Percentiles rank a stretch among this genome's conserved stretches.
phyloP scores from a whole-genome alignment of 2,888 invertebrate species.

The Melanchra persicariae region DNA sequence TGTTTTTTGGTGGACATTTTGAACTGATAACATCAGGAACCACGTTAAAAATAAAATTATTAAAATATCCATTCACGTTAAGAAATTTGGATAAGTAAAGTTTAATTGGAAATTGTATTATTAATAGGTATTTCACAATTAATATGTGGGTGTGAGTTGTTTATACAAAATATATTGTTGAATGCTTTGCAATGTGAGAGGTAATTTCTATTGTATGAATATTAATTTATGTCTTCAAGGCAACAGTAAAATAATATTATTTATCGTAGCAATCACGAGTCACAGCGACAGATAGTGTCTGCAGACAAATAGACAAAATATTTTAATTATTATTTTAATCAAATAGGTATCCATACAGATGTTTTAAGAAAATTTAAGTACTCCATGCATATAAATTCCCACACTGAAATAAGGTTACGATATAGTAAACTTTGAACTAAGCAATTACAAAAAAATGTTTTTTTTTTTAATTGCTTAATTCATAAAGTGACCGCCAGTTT shows the following conservation, averaged over 20 bases:
- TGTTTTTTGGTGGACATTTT: slow-evolving; percentile 1
- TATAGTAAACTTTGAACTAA: too few species aligned
- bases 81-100: slow-evolving; percentile 10
- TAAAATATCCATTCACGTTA: slow-evolving; percentile 9
- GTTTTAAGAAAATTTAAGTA: not conserved
- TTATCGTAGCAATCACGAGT: slow-evolving; percentile 12
- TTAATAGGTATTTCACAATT: slow-evolving; percentile 61
- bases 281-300: not conserved
- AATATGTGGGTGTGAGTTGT: slow-evolving; percentile 61
- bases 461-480: slow-evolving; percentile 21
- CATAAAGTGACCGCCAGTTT: slow-evolving; percentile 22
- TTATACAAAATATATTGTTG: slow-evolving; percentile 75
- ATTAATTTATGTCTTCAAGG: slow-evolving; percentile 65
- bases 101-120: slow-evolving; percentile 32
- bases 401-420: slow-evolving; percentile 8
- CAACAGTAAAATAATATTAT: slow-evolving; percentile 36
- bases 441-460: slow-evolving; percentile 16
- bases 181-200: slow-evolving; percentile 60
- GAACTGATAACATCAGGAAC: slow-evolving; percentile 3
- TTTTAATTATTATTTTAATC: not conserved
- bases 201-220: slow-evolving; percentile 42
- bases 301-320: not conserved
- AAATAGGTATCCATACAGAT: not conserved
- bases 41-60: slow-evolving; percentile 5
- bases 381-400: not conserved